phyloP scores from a whole-genome alignment of 2,113 vertebrate species.

The Phasianus colchicus region DNA sequence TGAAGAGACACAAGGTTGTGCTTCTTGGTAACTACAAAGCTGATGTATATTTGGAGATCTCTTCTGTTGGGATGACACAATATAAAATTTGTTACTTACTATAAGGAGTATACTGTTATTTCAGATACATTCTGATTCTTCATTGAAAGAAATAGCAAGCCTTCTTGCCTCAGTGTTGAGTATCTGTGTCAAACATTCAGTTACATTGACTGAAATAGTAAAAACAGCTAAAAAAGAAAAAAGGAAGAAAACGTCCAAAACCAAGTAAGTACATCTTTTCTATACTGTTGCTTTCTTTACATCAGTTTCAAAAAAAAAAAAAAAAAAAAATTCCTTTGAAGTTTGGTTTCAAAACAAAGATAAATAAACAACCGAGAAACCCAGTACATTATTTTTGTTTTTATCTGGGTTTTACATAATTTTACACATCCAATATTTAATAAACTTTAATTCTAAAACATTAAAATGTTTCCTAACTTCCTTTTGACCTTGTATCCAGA shows the following conservation, averaged over 20 bases:
- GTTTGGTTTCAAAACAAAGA: background rate
- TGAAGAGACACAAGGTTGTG: background rate
- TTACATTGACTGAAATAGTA: background rate
- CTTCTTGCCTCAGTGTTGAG: background rate
- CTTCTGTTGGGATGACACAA: background rate
- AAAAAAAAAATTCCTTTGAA: background rate
- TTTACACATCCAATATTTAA: background rate
- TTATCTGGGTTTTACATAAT: background rate
- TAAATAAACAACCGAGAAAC: background rate
- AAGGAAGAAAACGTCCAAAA: background rate
- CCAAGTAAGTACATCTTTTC: too few relatives aligned
- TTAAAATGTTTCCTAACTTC: background rate
- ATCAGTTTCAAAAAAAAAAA: background rate
- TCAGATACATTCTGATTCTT: background rate
- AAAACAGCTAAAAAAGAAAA: background rate
- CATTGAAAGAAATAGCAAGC: background rate
- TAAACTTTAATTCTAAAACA: background rate
- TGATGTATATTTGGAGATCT: background rate
- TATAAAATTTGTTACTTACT: background rate
- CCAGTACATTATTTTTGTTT: background rate
- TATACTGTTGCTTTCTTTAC: background rate
- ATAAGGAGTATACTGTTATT: background rate
- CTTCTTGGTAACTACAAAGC: background rate
- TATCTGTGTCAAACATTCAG: accelerated
- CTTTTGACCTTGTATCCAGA: background rate